Evolutionary conservation across 2,888 invertebrate species (phyloP).

Genomic region (Sepiola atlantica): DNA sequence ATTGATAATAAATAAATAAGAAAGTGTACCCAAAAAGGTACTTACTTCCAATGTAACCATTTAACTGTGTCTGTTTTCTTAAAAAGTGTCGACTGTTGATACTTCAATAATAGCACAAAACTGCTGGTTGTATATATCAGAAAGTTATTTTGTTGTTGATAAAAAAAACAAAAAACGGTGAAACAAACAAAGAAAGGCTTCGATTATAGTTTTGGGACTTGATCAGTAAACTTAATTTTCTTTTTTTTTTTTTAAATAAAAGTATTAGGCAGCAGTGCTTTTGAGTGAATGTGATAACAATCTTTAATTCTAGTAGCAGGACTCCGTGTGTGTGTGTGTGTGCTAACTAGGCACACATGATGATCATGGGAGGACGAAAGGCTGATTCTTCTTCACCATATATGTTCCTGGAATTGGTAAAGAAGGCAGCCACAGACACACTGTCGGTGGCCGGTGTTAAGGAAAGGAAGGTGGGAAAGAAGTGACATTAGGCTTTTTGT

Average conservation of each 20-base stretch:
- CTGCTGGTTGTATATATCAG: not conserved
- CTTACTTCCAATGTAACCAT: not conserved
- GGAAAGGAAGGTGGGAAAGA: too few relatives aligned
- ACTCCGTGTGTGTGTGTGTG: not conserved
- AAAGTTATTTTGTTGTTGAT: too few relatives aligned
- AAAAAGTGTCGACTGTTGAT: not conserved
- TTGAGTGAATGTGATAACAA: not conserved
- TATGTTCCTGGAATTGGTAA: conserved; percentile 24
- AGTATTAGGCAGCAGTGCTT: not conserved
- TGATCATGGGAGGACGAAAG: not conserved
- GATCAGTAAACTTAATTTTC: not conserved
- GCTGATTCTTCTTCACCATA: not conserved
- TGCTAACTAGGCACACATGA: not conserved
- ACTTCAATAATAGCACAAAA: not conserved
- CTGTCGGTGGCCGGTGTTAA: not conserved
- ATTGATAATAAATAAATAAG: not conserved
- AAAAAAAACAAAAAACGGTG: not conserved
- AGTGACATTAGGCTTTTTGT: too few relatives aligned
- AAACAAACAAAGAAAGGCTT: not conserved
- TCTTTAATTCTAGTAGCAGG: conserved; percentile 32
- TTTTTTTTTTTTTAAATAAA: not conserved
- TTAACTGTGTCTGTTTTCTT: not conserved
- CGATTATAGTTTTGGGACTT: not conserved
- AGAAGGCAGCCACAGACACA: not conserved
- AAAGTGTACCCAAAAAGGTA: conserved; percentile 22